Evolutionary conservation across 2,113 vertebrate species (phyloP), one percentile per base, ranked within the genome.

Genomic region (Lampris megalopsis): DNA sequence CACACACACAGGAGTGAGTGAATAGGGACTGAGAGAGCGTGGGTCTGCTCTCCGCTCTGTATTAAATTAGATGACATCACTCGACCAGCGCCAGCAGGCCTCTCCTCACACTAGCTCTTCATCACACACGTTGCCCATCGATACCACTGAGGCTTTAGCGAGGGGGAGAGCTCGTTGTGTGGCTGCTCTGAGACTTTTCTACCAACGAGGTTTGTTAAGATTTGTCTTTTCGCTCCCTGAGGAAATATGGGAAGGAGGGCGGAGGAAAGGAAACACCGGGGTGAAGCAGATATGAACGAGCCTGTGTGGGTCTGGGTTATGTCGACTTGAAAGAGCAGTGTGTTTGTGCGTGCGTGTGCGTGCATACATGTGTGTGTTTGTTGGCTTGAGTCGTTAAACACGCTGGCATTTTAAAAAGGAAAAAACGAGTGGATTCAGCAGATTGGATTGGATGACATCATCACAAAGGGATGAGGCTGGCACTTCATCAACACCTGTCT

Each of bases 391-490:
- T 13, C 43, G 2, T 36, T 67, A 11, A 3, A 10, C 38, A 36
- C 40, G 41, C 49, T 13, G 50, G 71, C 60, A 64, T 71, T 77
- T 69, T 48, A 71, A 49, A 24, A 24, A 24, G 24, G 24, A 24
- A 24, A 24, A 24, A 24, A 24, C 24, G 24, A 38, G 47, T 52
- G 45, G 37, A 67, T 37, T 63, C 7, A 9, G 10, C 42, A 60
- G 2, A 50, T 35, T 63, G 68, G 2, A 50, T 35, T 63, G 68
- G 67, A 77, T 89, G 75, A 86, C 77, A 79, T 83, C 76, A 87
- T 72, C 78, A n/a, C 9, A 52, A 63, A 64, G 69, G 68, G 86
- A 83, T 48, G 5, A 9, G 37, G 9, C 24, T 13, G 45, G n/a
- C 52, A 68, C 0, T 10, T 41, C 5, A 66, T 41, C 5, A 66